Evolutionary conservation across 1,140 invertebrate genomes (phyloP).

Genomic region (Grapholita molesta): DNA sequence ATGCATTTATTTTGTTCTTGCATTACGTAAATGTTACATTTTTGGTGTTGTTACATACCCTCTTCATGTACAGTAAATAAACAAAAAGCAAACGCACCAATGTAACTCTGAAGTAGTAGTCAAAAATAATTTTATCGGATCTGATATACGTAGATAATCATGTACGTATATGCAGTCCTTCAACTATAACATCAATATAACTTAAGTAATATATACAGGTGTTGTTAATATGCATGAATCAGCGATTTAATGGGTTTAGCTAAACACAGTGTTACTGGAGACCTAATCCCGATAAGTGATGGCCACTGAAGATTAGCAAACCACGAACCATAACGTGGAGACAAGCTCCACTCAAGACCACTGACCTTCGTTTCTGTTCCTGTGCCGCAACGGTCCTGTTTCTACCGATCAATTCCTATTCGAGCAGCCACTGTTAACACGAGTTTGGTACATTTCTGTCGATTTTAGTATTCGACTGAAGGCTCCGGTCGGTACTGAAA

Average conservation of each 20-base stretch:
- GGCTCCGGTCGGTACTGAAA: conserved; percentile 47
- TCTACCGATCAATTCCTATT: conserved; percentile 24
- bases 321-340: background rate
- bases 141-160: background rate
- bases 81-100: background rate
- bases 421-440: conserved; percentile 52
- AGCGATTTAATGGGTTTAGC: background rate
- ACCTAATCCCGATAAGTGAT: conserved; percentile 12
- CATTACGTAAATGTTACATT: background rate
- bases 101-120: background rate
- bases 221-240: background rate
- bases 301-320: background rate
- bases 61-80: background rate
- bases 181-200: background rate
- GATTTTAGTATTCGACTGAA: conserved; percentile 61
- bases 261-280: background rate
- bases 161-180: background rate
- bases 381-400: background rate
- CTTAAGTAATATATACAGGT: background rate
- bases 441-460: conserved; percentile 70
- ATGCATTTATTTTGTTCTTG: background rate
- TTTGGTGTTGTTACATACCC: background rate
- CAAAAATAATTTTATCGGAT: background rate
- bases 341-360: conserved; percentile 19
- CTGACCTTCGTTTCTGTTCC: conserved; percentile 41